These are phyloP conservation scores for Cenopis cana DNA, from an alignment of 2,888 invertebrate genomes.

Conservation along the genomic window DNA sequence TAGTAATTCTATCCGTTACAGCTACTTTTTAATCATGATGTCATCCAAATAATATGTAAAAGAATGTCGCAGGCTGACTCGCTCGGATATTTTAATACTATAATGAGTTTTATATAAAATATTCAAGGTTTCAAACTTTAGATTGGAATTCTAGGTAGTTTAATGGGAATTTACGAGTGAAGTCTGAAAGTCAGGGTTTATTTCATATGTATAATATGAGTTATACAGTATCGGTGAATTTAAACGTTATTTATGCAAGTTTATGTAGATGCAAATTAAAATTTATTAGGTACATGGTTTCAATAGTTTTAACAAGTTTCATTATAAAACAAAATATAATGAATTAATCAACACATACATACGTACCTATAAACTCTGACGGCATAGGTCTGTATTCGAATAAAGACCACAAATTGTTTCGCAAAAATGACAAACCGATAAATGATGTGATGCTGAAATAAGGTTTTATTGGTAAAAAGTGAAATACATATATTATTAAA, in stretches of 20 bases:
- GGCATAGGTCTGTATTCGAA: too few relatives aligned
- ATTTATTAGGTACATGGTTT: too few relatives aligned
- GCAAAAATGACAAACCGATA: too few relatives aligned
- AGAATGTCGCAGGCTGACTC: background rate
- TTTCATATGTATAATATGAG: conserved; percentile 17
- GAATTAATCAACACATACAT: too few relatives aligned
- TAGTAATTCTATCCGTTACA: conserved; percentile 1
- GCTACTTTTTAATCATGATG: background rate
- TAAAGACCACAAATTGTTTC: too few relatives aligned
- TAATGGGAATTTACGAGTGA: conserved; percentile 26
- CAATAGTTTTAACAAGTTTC: too few relatives aligned
- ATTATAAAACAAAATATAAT: too few relatives aligned
- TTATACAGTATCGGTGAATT: conserved; percentile 5
- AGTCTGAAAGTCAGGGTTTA: conserved; percentile 26
- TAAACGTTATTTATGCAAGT: background rate
- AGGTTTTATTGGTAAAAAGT: too few relatives aligned
- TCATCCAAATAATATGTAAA: background rate
- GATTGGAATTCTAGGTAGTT: conserved; percentile 31
- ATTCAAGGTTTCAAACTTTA: conserved; percentile 28
- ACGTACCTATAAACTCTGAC: too few relatives aligned
- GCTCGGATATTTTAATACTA: background rate
- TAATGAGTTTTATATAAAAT: conserved; percentile 26
- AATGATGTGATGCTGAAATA: too few relatives aligned
- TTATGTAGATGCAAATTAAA: background rate
- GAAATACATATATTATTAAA: too few relatives aligned